These are phyloP conservation scores for Manis crassicaudata DNA, from an alignment of 2,797 vertebrate species.

Conservation along the genomic window DNA sequence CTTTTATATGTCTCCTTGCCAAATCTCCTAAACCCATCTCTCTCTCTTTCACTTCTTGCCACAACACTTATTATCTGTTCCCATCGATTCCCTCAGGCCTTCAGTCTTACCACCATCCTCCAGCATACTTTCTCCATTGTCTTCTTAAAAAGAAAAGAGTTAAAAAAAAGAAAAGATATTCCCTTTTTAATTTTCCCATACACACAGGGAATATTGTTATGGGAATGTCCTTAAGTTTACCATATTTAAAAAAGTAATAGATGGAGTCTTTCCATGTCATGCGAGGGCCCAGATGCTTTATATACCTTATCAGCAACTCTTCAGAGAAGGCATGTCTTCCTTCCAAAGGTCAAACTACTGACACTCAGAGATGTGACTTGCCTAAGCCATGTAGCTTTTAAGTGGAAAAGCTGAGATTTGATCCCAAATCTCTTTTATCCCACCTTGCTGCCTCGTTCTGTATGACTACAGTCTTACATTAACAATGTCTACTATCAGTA, in stretches of 20 bases:
- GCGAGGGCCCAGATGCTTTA: background rate
- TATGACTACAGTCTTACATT: background rate
- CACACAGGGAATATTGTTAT: background rate
- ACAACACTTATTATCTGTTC: background rate
- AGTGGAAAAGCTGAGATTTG: background rate
- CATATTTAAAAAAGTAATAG: background rate
- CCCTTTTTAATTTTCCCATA: background rate
- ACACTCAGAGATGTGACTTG: background rate
- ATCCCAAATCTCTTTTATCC: background rate
- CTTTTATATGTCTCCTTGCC: background rate
- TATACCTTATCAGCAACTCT: accelerated
- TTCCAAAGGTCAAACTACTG: background rate
- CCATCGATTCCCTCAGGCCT: background rate
- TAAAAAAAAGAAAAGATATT: too few relatives aligned
- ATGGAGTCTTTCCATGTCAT: background rate
- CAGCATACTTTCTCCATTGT: background rate
- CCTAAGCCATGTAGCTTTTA: background rate
- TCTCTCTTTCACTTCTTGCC: background rate
- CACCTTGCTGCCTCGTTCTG: background rate
- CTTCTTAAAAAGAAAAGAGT: background rate
- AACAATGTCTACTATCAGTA: background rate
- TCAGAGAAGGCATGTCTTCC: background rate
- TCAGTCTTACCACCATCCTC: background rate
- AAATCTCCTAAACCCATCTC: background rate
- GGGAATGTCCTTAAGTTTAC: background rate